Conservation (phyloP, 2,888 invertebrate species). For the Microctonus hyperodae region DNA sequence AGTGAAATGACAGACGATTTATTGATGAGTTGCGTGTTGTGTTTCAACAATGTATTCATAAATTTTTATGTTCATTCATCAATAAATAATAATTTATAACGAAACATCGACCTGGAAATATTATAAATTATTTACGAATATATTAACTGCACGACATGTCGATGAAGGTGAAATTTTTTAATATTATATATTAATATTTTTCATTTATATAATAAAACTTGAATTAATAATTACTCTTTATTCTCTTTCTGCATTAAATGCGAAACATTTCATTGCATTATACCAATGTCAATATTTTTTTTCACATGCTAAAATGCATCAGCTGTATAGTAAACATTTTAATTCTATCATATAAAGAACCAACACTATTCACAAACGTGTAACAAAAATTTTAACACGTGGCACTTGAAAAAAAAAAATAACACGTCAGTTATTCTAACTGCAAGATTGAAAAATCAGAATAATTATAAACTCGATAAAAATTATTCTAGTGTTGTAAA, state of each 20-base stretch:
- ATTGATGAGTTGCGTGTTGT: not conserved
- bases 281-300: not conserved
- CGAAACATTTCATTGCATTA: not conserved
- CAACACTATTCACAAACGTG: not conserved
- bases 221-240: not conserved
- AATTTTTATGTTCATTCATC: not conserved
- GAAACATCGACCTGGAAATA: not conserved
- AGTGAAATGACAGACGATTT: not conserved
- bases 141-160: not conserved
- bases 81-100: not conserved
- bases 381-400: not conserved
- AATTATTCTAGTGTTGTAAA: not conserved
- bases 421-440: not conserved
- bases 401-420: not conserved
- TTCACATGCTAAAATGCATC: not conserved
- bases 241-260: not conserved
- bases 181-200: too few species aligned
- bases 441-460: not conserved
- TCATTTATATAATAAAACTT: too few species aligned
- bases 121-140: not conserved
- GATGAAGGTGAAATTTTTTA: not conserved
- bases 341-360: not conserved
- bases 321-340: not conserved
- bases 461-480: not conserved
- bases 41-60: conserved; percentile 3